phyloP scores from a whole-genome alignment of 2,113 vertebrate genomes.

The Steatornis caripensis region DNA sequence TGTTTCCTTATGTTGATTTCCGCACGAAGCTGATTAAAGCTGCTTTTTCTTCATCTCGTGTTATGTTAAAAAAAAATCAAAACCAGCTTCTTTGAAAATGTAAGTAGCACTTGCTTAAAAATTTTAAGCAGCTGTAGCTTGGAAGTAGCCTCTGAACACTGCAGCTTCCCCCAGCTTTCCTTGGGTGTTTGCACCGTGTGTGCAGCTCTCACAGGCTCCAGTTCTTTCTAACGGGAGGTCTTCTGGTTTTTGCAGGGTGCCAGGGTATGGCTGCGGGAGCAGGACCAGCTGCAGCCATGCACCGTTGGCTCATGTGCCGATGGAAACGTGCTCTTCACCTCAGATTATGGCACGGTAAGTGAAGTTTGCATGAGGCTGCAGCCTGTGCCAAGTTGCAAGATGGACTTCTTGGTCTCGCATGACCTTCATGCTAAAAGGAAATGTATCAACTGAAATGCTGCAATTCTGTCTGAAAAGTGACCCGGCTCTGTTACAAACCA shows the following conservation, averaged over 20 bases:
- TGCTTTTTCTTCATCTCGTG: not conserved
- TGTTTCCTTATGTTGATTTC: not conserved
- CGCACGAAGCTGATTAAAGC: not conserved
- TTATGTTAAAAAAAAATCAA: not conserved
- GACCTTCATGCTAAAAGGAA: not conserved
- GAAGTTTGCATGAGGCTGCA: not conserved
- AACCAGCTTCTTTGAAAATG: not conserved
- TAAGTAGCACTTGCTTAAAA: not conserved
- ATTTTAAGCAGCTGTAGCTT: not conserved
- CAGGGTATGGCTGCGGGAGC: constrained; percentile 82
- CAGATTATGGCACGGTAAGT: constrained; percentile 84
- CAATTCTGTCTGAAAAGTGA: not conserved
- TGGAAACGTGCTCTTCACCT: constrained; percentile 74
- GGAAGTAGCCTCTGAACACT: not conserved
- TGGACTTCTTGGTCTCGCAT: not conserved
- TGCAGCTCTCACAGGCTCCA: not conserved
- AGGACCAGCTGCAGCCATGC: constrained; percentile 83
- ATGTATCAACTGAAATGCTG: not conserved
- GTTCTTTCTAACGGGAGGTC: not conserved
- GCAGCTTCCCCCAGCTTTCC: not conserved
- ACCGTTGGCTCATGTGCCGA: constrained; percentile 75
- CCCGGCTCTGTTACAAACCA: not conserved
- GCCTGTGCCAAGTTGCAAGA: not conserved
- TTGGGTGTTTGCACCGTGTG: not conserved
- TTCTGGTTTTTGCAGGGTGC: constrained; percentile 75